These are phyloP conservation scores for Odontamblyopus rebecca DNA, from an alignment of 2,797 vertebrate genomes.

Conservation along the genomic window DNA sequence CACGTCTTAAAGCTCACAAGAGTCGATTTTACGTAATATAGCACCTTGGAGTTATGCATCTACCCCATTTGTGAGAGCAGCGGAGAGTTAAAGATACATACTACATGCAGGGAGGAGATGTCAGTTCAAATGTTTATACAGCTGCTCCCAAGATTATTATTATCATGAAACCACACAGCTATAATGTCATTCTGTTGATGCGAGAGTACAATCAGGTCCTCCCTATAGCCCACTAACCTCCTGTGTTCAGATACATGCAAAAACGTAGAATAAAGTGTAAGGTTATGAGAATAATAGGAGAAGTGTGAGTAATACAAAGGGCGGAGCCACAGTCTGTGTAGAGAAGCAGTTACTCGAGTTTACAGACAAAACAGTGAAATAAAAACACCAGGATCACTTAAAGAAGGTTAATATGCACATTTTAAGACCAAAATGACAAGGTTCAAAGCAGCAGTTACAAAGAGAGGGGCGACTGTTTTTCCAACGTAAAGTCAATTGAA, in stretches of 20 bases:
- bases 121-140: conserved; percentile 85
- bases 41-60: background rate
- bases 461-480: too few relatives aligned
- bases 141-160: conserved; percentile 86
- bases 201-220: conserved; percentile 81
- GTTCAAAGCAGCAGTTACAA: too few relatives aligned
- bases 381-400: too few relatives aligned
- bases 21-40: too few relatives aligned
- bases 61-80: conserved; percentile 36
- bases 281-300: background rate
- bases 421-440: too few relatives aligned
- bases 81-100: conserved; percentile 80
- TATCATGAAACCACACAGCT: conserved; percentile 85
- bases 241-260: conserved; percentile 39
- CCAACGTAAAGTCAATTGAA: too few relatives aligned
- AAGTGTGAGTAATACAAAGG: too few relatives aligned
- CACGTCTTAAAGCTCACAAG: too few relatives aligned
- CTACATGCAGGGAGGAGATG: conserved; percentile 80
- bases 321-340: too few relatives aligned
- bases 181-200: conserved; percentile 83
- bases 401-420: too few relatives aligned
- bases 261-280: conserved; percentile 38
- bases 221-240: conserved; percentile 69
- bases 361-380: too few relatives aligned
- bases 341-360: too few relatives aligned